Evolutionary conservation across 1,140 invertebrate genomes (phyloP).

Genomic region (Pseudobourletiella spinata): DNA sequence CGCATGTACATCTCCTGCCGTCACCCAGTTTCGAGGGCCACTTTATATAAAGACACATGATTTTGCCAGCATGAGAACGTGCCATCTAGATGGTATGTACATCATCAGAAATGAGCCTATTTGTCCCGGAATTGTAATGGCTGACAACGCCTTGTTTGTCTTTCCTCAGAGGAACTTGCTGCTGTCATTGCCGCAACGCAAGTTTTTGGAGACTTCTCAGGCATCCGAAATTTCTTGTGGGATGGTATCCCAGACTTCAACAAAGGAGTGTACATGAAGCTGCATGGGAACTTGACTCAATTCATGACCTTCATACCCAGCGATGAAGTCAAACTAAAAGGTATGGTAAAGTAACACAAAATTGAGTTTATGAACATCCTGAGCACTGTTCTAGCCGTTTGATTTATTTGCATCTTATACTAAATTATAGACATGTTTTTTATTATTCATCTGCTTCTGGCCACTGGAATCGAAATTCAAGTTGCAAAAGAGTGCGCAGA

Average conservation of each 20-base stretch:
- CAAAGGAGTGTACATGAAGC: slow-evolving; percentile 18
- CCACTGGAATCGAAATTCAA: slow-evolving; percentile 17
- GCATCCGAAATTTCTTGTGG: slow-evolving; percentile 15
- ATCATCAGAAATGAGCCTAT: too few relatives aligned
- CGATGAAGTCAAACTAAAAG: slow-evolving; percentile 1
- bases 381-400: too few relatives aligned
- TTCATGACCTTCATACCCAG: slow-evolving; percentile 22
- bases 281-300: slow-evolving; percentile 18
- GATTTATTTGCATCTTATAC: background rate
- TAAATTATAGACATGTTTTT: slow-evolving; percentile 24
- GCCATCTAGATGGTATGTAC: slow-evolving; percentile 21
- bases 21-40: slow-evolving; percentile 6
- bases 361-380: too few relatives aligned
- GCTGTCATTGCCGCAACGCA: slow-evolving; percentile 15
- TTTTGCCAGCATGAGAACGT: slow-evolving; percentile 19
- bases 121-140: too few relatives aligned
- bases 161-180: slow-evolving; percentile 12
- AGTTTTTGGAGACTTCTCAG: slow-evolving; percentile 16
- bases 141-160: background rate
- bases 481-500: background rate
- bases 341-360: slow-evolving; percentile 1
- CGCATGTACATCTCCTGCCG: background rate
- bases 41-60: slow-evolving; percentile 15
- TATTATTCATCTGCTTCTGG: slow-evolving; percentile 20
- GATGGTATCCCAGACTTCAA: slow-evolving; percentile 17